Evolutionary conservation across 92 coral and sea anemone genomes (phyloP).

Genomic region (Plumapathes pennacea): DNA sequence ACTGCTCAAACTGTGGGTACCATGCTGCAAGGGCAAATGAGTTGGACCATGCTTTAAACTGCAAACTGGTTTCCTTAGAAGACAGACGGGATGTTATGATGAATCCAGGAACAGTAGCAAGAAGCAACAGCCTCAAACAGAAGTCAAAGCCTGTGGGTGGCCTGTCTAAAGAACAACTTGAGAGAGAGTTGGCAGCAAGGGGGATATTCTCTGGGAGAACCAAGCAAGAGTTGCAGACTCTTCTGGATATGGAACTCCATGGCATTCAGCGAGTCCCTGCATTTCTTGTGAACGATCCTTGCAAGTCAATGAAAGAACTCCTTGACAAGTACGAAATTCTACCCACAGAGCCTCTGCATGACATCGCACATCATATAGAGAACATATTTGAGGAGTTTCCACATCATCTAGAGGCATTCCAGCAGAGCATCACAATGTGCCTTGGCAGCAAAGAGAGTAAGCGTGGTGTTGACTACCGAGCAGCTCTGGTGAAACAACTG

Average conservation of each 20-base stretch:
- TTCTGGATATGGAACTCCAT: not conserved
- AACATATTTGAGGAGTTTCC: conserved; percentile 44
- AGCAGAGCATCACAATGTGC: conserved; percentile 10
- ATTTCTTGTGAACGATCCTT: conserved; percentile 5
- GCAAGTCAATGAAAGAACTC: not conserved
- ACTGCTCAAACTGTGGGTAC: conserved; percentile 20
- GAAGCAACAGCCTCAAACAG: conserved; percentile 3
- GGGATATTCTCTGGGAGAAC: not conserved
- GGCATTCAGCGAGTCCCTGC: conserved; percentile 12
- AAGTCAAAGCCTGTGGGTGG: conserved; percentile 1
- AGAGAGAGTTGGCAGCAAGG: conserved; percentile 4
- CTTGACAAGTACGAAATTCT: conserved; percentile 53
- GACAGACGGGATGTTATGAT: conserved; percentile 20
- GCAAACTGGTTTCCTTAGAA: conserved; percentile 13
- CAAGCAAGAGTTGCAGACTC: conserved; percentile 9
- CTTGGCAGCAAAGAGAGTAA: conserved; percentile 45
- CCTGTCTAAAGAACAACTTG: not conserved
- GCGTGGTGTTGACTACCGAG: conserved; percentile 44
- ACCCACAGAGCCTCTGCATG: conserved; percentile 55
- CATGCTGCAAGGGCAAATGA: conserved; percentile 19
- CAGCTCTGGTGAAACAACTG: conserved; percentile 36
- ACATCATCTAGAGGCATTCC: conserved; percentile 14
- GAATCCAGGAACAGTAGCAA: conserved; percentile 17
- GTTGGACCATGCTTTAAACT: conserved; percentile 25
- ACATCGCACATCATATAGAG: conserved; percentile 52